Evolutionary conservation across 2,113 vertebrate species (phyloP).

Genomic region (Menura novaehollandiae): DNA sequence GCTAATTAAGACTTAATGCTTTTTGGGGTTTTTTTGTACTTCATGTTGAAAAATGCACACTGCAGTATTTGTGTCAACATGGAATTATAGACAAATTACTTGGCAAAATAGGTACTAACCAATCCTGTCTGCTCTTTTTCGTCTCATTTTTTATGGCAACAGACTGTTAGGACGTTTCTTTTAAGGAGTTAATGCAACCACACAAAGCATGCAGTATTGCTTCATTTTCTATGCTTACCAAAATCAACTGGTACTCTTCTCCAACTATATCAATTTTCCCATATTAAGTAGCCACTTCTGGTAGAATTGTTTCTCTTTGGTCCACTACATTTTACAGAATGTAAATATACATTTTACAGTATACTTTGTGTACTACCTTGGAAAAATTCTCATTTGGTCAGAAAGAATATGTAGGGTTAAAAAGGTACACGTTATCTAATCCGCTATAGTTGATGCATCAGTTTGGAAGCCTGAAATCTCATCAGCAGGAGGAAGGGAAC

Average conservation of each 20-base stretch:
- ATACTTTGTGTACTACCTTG: neutral
- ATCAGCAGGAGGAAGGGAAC: slow-evolving; percentile 43
- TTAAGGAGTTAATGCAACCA: neutral
- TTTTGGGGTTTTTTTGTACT: neutral
- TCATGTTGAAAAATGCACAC: neutral
- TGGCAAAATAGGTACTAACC: neutral
- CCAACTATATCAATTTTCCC: neutral
- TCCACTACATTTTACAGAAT: neutral
- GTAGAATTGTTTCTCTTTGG: neutral
- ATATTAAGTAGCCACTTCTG: neutral
- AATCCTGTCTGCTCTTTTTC: neutral
- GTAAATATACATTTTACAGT: too few species aligned
- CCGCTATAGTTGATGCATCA: slow-evolving; percentile 4
- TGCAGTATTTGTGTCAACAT: neutral
- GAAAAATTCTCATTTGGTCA: neutral
- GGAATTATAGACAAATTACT: neutral
- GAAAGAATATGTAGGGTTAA: slow-evolving; percentile 8
- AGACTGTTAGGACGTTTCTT: neutral
- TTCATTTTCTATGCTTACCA: neutral
- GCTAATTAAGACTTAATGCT: slow-evolving; percentile 46
- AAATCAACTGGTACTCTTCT: neutral
- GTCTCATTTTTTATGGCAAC: neutral
- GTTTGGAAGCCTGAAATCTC: slow-evolving; percentile 59
- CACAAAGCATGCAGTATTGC: neutral
- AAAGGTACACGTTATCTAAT: slow-evolving; percentile 3